Evolutionary conservation across 2,797 vertebrate genomes (phyloP).

Genomic region (Pseudochromis fuscus): DNA sequence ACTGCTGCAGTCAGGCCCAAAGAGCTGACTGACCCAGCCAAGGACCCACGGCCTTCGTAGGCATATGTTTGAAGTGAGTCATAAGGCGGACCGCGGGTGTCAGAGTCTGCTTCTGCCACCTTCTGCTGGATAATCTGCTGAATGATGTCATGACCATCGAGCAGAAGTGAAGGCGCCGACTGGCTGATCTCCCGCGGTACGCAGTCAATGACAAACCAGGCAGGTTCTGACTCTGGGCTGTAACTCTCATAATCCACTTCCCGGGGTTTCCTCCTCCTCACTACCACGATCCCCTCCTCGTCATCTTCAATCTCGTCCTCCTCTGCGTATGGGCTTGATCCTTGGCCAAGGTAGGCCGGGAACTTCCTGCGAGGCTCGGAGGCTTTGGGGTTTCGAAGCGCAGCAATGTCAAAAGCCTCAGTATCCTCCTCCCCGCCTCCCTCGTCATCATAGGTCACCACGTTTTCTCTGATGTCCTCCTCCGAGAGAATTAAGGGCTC

Average conservation of each 20-base stretch:
- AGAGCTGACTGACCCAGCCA: constrained; percentile 92
- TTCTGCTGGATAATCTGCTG: constrained; percentile 90
- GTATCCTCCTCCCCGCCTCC: constrained; percentile 95
- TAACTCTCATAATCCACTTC: constrained; percentile 30
- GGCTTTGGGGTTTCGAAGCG: constrained; percentile 89
- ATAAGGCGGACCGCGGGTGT: constrained; percentile 90
- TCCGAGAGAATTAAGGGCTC: constrained; percentile 93
- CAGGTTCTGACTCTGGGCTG: constrained; percentile 46
- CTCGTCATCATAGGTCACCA: constrained; percentile 94
- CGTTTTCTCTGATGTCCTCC: constrained; percentile 94
- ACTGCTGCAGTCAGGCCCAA: constrained; percentile 87
- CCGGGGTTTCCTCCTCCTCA: constrained; percentile 37
- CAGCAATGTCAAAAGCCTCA: constrained; percentile 93
- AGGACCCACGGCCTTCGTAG: constrained; percentile 92
- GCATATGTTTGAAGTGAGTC: constrained; percentile 95
- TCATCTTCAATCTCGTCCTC: constrained; percentile 61
- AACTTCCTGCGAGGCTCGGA: constrained; percentile 75
- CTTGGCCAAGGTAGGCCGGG: constrained; percentile 26
- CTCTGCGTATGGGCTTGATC: constrained; percentile 80
- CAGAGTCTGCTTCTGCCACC: constrained; percentile 88
- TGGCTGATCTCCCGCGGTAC: constrained; percentile 66
- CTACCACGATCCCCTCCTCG: constrained; percentile 30
- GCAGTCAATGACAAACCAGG: constrained; percentile 61
- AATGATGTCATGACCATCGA: constrained; percentile 88
- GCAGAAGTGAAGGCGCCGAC: constrained; percentile 78